Evolutionary conservation across 2,797 vertebrate species (phyloP).

Genomic region (Phoebastria nigripes): DNA sequence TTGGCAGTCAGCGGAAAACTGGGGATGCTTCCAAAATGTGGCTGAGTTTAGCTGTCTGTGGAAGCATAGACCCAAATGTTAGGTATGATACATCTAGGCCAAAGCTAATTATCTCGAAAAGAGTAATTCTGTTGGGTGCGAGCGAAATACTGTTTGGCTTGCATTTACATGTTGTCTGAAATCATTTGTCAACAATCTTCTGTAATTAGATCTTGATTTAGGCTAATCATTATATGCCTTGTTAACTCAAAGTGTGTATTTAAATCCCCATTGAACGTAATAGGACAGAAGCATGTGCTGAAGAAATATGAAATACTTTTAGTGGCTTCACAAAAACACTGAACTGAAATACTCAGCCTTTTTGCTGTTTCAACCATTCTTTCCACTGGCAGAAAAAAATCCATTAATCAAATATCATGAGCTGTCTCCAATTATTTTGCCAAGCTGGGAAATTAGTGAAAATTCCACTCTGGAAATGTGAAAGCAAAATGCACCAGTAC

Average conservation of each 20-base stretch:
- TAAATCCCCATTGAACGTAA: background rate
- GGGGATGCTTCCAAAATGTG: background rate
- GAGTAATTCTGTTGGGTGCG: background rate
- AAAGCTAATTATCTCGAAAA: background rate
- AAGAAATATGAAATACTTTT: background rate
- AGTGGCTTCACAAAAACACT: background rate
- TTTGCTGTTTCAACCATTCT: background rate
- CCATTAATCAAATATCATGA: background rate
- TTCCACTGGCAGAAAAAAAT: background rate
- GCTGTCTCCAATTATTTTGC: background rate
- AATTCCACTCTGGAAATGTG: background rate
- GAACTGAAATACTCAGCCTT: background rate
- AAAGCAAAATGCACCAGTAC: background rate
- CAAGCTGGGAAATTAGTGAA: background rate
- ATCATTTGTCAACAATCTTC: slow-evolving; percentile 36
- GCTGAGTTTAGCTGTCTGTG: background rate
- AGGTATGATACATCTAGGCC: background rate
- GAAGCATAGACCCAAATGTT: background rate
- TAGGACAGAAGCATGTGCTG: background rate
- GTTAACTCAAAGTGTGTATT: slow-evolving; percentile 5
- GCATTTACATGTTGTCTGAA: slow-evolving; percentile 10
- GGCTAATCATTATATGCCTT: slow-evolving; percentile 21
- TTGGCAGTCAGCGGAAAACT: background rate
- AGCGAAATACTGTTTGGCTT: background rate
- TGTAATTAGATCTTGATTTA: slow-evolving; percentile 47